A percentile compares a stretch with the other conserved stretches of the same genome.
phyloP scores from a whole-genome alignment of 2,888 invertebrate species.

The Arctia plantaginis region DNA sequence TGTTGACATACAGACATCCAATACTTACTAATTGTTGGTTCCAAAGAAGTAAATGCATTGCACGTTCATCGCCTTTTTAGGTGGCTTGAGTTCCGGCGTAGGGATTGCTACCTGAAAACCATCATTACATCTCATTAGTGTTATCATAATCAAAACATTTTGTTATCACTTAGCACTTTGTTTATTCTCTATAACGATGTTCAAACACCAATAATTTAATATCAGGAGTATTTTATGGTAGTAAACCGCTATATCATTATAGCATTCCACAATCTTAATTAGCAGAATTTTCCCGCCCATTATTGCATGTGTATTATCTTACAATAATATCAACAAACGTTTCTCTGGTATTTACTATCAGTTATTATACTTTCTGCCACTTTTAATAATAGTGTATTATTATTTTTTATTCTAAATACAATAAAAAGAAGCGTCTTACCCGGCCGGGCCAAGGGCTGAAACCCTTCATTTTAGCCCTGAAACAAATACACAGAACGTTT shows the following conservation, averaged over 20 bases:
- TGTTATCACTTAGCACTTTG: constrained; percentile 25
- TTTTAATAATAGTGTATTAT: constrained; percentile 21
- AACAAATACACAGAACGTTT: constrained; percentile 69
- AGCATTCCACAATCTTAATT: constrained; percentile 48
- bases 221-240: neutral
- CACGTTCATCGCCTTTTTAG: constrained; percentile 90
- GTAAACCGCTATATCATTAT: constrained; percentile 37
- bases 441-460: constrained; percentile 99
- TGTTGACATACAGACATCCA: constrained; percentile 25
- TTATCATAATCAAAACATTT: constrained; percentile 45
- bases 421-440: constrained; percentile 89
- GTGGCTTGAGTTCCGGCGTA: constrained; percentile 91
- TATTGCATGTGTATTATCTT: constrained; percentile 39
- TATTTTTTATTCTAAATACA: constrained; percentile 45
- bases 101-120: constrained; percentile 92
- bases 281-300: constrained; percentile 68
- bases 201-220: neutral
- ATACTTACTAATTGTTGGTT: constrained; percentile 97
- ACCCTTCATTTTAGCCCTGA: constrained; percentile 99
- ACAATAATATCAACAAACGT: constrained; percentile 46
- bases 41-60: constrained; percentile 98
- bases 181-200: constrained; percentile 19
- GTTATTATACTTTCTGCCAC: constrained; percentile 19
- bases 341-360: constrained; percentile 36
- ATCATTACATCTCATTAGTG: constrained; percentile 57